phyloP scores from a whole-genome alignment of 2,888 invertebrate genomes.

The Sycophila texana region DNA sequence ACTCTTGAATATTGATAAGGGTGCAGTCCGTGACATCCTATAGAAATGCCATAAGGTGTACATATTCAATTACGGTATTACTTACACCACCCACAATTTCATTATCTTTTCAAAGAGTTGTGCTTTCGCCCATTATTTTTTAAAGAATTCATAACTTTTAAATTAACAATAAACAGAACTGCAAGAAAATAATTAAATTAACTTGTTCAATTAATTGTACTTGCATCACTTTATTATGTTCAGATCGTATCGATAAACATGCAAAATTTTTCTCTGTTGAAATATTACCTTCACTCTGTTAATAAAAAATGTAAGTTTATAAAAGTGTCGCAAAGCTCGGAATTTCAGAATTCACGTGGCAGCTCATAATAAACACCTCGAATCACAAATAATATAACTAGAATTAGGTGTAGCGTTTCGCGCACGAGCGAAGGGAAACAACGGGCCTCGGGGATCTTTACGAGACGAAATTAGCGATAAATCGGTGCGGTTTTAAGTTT shows the following conservation, averaged over 20 bases:
- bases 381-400: slow-evolving; percentile 38
- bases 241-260: too few species aligned
- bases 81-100: slow-evolving; percentile 49
- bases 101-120: slow-evolving; percentile 25
- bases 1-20: slow-evolving; percentile 46
- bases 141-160: slow-evolving; percentile 7
- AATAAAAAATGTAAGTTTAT: slow-evolving; percentile 38
- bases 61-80: slow-evolving; percentile 42
- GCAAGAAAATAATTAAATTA: too few species aligned
- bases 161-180: too few species aligned
- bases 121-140: slow-evolving; percentile 1
- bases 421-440: not conserved
- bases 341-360: slow-evolving; percentile 34
- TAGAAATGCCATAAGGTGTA: slow-evolving; percentile 48
- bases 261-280: not conserved
- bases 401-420: slow-evolving; percentile 26
- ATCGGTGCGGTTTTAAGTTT: slow-evolving; percentile 26
- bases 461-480: slow-evolving; percentile 50
- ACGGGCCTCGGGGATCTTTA: slow-evolving; percentile 26
- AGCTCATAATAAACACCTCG: slow-evolving; percentile 20
- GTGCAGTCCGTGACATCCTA: slow-evolving; percentile 22
- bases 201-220: too few species aligned
- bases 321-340: slow-evolving; percentile 31
- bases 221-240: too few species aligned
- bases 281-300: not conserved